Conservation (phyloP, 2,113 vertebrate species). For the Hippolais icterina region DNA sequence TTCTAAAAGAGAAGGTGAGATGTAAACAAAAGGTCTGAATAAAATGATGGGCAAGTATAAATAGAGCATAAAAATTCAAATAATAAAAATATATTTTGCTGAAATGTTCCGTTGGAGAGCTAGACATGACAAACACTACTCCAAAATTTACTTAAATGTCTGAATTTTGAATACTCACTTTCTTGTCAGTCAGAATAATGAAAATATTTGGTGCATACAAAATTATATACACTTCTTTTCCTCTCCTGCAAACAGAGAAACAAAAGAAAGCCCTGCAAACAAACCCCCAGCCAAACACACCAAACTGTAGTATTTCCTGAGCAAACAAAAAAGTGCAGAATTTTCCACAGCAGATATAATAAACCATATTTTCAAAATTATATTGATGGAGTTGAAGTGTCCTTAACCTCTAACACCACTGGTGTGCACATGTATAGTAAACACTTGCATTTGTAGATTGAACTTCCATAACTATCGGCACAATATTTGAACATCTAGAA, state of each 20-base stretch:
- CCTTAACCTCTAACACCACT: background rate
- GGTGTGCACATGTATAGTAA: background rate
- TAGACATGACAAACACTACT: background rate
- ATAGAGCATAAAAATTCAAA: background rate
- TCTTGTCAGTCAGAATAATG: background rate
- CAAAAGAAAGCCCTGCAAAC: too few species aligned
- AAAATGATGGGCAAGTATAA: background rate
- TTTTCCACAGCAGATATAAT: background rate
- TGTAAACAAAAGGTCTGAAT: background rate
- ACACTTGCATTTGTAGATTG: background rate
- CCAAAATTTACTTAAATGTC: background rate
- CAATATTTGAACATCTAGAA: background rate
- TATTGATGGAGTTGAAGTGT: background rate
- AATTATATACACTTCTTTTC: background rate
- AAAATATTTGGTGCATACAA: background rate
- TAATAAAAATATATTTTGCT: background rate
- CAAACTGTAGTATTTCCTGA: background rate
- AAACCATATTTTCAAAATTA: background rate
- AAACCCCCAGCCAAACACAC: rapidly evolving
- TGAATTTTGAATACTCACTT: background rate
- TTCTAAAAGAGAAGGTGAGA: background rate
- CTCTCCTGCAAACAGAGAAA: background rate
- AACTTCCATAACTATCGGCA: background rate
- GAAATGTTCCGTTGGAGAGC: background rate
- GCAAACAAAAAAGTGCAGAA: background rate